Percentiles rank a stretch among this genome's conserved stretches.
These are phyloP conservation scores for Petrocephalus schoutedeni DNA, from an alignment of 2,797 vertebrate genomes.

Conservation along the genomic window DNA sequence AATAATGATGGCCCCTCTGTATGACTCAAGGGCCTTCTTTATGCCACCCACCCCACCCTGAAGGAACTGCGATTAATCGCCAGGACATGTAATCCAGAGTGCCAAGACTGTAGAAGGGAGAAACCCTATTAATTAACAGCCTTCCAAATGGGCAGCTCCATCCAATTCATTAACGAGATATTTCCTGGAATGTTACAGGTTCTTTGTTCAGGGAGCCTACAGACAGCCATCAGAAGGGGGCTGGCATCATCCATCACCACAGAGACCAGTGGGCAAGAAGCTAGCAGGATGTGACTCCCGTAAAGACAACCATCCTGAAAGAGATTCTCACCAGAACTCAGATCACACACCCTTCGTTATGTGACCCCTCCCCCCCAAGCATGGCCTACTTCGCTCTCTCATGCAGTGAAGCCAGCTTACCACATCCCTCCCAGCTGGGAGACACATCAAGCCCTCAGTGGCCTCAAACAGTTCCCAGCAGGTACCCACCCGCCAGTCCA, in stretches of 20 bases:
- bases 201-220: background rate
- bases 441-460: background rate
- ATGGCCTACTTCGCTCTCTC: background rate
- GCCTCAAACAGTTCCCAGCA: background rate
- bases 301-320: background rate
- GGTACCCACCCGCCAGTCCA: background rate
- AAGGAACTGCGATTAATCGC: no score
- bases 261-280: background rate
- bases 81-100: background rate
- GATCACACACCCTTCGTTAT: background rate
- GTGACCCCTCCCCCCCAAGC: background rate
- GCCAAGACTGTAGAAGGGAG: background rate
- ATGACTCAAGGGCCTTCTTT: no score
- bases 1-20: no score
- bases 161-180: background rate
- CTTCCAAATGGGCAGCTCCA: background rate
- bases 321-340: background rate
- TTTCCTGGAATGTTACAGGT: background rate
- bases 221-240: background rate
- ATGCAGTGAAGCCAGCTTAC: background rate
- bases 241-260: background rate
- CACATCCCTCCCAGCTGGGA: background rate
- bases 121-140: background rate
- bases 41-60: no score
- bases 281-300: background rate